Percentiles rank a stretch among this genome's conserved stretches.
Conservation (phyloP, 1,140 invertebrate species). For the Drosophila santomea region DNA sequence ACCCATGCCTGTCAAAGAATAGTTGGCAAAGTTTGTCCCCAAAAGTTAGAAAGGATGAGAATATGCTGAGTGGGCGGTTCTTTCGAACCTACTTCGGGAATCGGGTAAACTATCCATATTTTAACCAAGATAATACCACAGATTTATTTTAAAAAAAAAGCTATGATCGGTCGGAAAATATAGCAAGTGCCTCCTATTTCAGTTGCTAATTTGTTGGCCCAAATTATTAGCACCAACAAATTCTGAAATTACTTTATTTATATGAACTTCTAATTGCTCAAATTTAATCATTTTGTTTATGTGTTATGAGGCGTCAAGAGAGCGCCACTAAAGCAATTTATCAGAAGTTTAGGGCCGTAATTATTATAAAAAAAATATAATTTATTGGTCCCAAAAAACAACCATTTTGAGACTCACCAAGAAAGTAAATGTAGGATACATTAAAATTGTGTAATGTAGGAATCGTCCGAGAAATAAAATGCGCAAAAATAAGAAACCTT, state of each 20-base stretch:
- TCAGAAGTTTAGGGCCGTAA: background rate
- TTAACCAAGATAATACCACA: too few species aligned
- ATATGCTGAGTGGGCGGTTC: background rate
- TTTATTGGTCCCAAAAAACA: background rate
- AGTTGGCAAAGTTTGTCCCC: constrained; percentile 11
- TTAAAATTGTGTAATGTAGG: background rate
- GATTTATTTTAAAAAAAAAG: too few species aligned
- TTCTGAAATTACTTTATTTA: background rate
- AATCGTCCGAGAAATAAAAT: constrained; percentile 27
- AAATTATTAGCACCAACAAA: constrained; percentile 9
- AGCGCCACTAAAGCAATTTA: background rate
- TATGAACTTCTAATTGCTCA: constrained; percentile 34
- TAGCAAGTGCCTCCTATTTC: background rate
- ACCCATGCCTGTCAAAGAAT: constrained; percentile 29
- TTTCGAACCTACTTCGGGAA: background rate
- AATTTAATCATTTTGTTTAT: constrained; percentile 13
- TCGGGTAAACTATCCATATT: background rate
- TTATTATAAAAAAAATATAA: background rate
- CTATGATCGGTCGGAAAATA: too few species aligned
- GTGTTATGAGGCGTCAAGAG: background rate
- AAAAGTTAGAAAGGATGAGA: constrained; percentile 15
- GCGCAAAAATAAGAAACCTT: constrained; percentile 42
- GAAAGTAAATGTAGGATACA: background rate
- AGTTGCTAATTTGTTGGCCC: background rate
- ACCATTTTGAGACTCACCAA: too few species aligned